Evolutionary conservation across 2,888 invertebrate genomes (phyloP), one percentile per base, ranked within the genome.

Genomic region (Mactromeris polynyma): DNA sequence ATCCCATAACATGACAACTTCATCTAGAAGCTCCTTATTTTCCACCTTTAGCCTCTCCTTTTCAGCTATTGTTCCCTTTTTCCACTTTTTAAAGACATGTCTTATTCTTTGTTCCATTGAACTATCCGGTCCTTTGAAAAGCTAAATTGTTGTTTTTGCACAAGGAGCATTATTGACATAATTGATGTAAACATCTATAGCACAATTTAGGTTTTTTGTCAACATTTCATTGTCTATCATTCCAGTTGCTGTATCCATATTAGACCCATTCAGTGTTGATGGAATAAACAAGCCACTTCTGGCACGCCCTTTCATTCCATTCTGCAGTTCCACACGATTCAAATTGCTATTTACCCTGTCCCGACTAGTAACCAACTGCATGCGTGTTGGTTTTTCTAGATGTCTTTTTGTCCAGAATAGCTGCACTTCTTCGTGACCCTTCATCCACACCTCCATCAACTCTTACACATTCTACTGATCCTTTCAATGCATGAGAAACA

Each of bases 301-400:
- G 51, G 84, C 84, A 46, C 84, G 84, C 46, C 84, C 84, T 78
- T 84, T 78, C 84, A 84, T 84, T 78, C 84, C 84, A 84, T 84
- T 84, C 38, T 84, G 84, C 33, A 84, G 84, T 78, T 84, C 84
- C 33, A 84, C 84, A 17, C 84, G 77, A 54, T 77, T 84, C 54
- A 84, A 54, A 78, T 77, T 84, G 36, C 84, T 84, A 54, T 84
- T 84, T 54, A 77, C 84, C 46, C 84, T 84, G 78, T 84, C 84
- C 78, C 84, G 84, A 84, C 84, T 84, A 51, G 84, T 84, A 51
- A 84, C 36, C 46, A 84, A 78, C 78, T 77, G 84, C 77, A 84
- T 21, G 11, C 78, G 31, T 77, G 84, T 78, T 77, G 78, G 84
- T 78, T 84, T 84, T 51, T 51, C 54, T 77, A 78, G 46, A 84